phyloP scores from a whole-genome alignment of 2,113 vertebrate species.

The Leucosticte australis region DNA sequence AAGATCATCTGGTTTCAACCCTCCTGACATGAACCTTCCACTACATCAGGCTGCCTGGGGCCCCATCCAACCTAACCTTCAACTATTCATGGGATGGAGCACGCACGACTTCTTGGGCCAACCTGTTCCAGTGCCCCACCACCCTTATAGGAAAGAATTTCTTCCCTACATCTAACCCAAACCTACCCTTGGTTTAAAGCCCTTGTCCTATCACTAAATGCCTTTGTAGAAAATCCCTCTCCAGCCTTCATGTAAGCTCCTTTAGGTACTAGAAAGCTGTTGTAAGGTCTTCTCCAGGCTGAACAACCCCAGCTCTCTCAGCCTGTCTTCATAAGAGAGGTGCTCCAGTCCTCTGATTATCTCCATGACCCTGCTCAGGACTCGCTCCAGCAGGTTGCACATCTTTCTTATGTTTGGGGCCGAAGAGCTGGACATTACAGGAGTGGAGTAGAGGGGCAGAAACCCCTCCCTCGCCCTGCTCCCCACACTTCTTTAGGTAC shows the following conservation, averaged over 20 bases:
- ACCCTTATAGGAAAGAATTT: background rate
- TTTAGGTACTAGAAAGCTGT: background rate
- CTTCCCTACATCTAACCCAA: background rate
- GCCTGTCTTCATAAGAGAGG: background rate
- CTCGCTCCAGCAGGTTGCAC: background rate
- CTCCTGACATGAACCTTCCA: background rate
- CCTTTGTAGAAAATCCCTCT: background rate
- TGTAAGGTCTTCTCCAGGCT: background rate
- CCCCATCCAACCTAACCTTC: background rate
- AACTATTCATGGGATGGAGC: background rate
- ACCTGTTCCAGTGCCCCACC: background rate
- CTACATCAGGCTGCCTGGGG: background rate
- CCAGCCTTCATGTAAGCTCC: background rate
- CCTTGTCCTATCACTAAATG: background rate
- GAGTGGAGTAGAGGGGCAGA: rapidly evolving
- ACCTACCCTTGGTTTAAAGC: background rate
- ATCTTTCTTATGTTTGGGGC: background rate
- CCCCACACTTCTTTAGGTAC: background rate
- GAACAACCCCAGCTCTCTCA: background rate
- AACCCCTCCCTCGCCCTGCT: background rate
- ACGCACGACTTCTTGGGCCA: background rate
- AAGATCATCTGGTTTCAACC: background rate
- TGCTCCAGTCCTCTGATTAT: background rate
- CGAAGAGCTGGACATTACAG: background rate
- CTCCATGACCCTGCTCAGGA: background rate